A percentile compares a stretch with the other conserved stretches of the same genome.
These are phyloP conservation scores for Zoanthus sociatus DNA, from an alignment of 92 coral and sea anemone genomes.

Conservation along the genomic window DNA sequence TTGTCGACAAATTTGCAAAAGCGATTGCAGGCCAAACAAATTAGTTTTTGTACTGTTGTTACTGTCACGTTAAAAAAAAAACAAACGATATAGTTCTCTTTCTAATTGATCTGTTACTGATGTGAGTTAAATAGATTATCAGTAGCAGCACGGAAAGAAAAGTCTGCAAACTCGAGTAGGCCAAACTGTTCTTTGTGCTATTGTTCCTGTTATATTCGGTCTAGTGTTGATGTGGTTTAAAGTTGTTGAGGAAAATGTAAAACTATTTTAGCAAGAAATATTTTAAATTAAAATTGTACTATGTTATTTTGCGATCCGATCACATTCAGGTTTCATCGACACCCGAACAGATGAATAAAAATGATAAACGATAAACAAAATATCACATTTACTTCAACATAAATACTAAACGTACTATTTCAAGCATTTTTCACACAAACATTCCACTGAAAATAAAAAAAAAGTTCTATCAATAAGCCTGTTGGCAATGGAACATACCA, in stretches of 20 bases:
- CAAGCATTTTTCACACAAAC: neutral
- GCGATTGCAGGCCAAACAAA: too few species aligned
- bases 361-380: too few species aligned
- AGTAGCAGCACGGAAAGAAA: neutral
- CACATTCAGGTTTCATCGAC: too few species aligned
- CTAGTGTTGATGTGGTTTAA: neutral
- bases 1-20: too few species aligned
- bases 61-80: neutral
- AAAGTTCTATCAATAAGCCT: neutral
- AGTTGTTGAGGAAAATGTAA: slow-evolving; percentile 2
- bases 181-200: slow-evolving; percentile 36
- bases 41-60: neutral
- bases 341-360: too few species aligned
- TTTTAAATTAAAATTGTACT: neutral
- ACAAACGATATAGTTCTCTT: neutral
- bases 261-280: neutral
- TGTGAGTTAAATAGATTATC: neutral
- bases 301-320: neutral
- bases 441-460: neutral
- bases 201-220: slow-evolving; percentile 25
- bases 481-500: slow-evolving; percentile 70
- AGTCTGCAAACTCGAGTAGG: slow-evolving; percentile 12
- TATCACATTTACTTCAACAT: too few species aligned
- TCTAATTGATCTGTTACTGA: neutral
- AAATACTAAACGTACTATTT: too few species aligned